Base-by-base conservation (phyloP, 2,797 vertebrate genomes). In the Erethizon dorsatum region DNA sequence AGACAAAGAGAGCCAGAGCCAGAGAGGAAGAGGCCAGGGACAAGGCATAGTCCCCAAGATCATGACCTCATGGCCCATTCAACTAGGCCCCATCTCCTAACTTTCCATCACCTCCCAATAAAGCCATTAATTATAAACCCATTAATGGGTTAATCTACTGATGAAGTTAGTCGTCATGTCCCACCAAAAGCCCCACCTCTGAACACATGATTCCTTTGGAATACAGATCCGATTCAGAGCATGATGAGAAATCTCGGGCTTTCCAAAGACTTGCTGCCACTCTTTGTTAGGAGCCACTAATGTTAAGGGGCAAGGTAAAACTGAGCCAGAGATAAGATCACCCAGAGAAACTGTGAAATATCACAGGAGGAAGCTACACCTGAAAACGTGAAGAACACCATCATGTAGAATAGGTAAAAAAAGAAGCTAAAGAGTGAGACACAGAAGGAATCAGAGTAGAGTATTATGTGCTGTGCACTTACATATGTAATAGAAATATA, bases 311-410 rank as follows among this genome's bases (percentile, higher is more conserved):
- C 26, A 41, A 78, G 59, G 33, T 88, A 91, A 71, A 37, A 61
- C n/a, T 56, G 45, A 87, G 31, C 12, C 69, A 10, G 50, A 67
- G 45, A 54, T 37, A 88, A 91, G 45, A 83, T 61, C 28, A 54
- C 41, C 4, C 22, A n/a, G 45, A 83, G 67, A 94, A 83, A 91
- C 0, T 83, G 45, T 83, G 45, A 88, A 77, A 88, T 41, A n/a
- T 88, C 45, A 26, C 22, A 45, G 18, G 1, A 79, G 15, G 37
- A 56, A 17, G 33, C 31, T 83, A 63, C 52, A 57, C 6, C 67
- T 15, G 31, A 50, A 54, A 90, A 93, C 5, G 37, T 86, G 65
- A 93, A 69, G 88, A 94, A 91, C 18, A 47, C 2, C 41, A 88
- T 45, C 28, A 83, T 65, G 73, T 83, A 50, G 80, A 92, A 33